These are phyloP conservation scores for Trachops cirrhosus DNA, from an alignment of 2,797 vertebrate genomes.

Conservation along the genomic window DNA sequence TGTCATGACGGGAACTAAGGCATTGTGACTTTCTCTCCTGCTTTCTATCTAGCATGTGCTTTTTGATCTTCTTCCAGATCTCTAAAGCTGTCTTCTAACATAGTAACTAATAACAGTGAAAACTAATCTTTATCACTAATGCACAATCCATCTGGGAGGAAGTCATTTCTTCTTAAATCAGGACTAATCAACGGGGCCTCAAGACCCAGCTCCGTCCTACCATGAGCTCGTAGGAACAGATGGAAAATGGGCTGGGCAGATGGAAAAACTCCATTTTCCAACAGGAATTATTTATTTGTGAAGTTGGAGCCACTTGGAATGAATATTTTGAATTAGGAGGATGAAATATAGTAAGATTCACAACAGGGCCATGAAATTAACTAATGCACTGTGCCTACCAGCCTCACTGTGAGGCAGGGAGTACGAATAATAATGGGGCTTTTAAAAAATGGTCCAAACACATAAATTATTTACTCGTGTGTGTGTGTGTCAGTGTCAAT, in stretches of 20 bases:
- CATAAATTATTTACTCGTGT: conserved; percentile 61
- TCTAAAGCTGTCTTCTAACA: conserved; percentile 32
- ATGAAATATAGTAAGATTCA: conserved; percentile 76
- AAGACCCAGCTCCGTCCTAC: conserved; percentile 74
- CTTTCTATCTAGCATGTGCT: neutral
- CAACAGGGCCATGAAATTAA: conserved; percentile 76
- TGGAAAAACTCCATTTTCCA: conserved; percentile 83
- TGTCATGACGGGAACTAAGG: neutral
- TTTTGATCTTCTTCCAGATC: conserved; percentile 27
- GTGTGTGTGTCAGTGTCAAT: neutral
- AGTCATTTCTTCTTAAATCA: conserved; percentile 77
- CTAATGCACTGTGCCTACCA: conserved; percentile 51
- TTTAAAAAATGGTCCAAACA: conserved; percentile 58
- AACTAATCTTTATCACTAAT: conserved; percentile 61
- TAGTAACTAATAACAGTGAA: conserved; percentile 44
- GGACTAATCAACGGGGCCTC: conserved; percentile 74
- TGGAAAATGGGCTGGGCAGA: conserved; percentile 86
- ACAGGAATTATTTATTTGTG: conserved; percentile 81
- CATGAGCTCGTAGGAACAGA: conserved; percentile 82
- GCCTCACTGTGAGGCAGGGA: conserved; percentile 39
- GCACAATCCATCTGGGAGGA: conserved; percentile 57
- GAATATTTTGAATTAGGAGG: conserved; percentile 76
- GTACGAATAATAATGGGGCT: conserved; percentile 58
- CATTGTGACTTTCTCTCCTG: neutral
- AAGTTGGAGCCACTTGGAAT: conserved; percentile 80